Evolutionary conservation across 2,113 vertebrate species (phyloP).

Genomic region (Riparia riparia): DNA sequence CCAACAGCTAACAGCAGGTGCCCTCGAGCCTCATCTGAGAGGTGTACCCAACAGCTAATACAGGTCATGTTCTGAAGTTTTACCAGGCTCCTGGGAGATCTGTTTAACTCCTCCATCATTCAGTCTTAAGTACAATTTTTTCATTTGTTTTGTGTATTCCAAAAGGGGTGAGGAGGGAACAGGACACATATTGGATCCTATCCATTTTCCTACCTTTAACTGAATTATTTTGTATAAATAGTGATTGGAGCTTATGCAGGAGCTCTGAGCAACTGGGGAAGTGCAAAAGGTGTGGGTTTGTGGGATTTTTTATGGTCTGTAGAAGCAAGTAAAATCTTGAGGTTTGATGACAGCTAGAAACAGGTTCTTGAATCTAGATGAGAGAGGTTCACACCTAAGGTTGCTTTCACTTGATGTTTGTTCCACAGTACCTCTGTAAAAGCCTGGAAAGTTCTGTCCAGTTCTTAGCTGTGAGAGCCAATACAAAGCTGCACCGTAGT

Average conservation of each 20-base stretch:
- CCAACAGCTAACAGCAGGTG: not conserved
- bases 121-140: not conserved
- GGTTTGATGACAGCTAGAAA: not conserved
- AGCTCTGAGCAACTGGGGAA: not conserved
- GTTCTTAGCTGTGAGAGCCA: not conserved
- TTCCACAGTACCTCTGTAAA: not conserved
- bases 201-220: not conserved
- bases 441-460: not conserved
- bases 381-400: not conserved
- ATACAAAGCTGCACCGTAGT: not conserved
- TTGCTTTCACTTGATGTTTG: not conserved
- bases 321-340: not conserved
- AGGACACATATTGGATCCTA: not conserved
- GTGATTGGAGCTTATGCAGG: not conserved
- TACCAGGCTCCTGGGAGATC: not conserved
- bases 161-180: not conserved
- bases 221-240: not conserved
- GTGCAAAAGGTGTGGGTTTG: not conserved
- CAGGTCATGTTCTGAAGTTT: not conserved
- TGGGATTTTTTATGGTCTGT: not conserved
- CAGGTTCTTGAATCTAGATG: not conserved
- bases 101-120: not conserved
- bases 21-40: not conserved
- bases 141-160: not conserved
- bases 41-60: not conserved